These are phyloP conservation scores for Cybosia mesomella DNA, from an alignment of 2,888 invertebrate genomes.

Conservation along the genomic window DNA sequence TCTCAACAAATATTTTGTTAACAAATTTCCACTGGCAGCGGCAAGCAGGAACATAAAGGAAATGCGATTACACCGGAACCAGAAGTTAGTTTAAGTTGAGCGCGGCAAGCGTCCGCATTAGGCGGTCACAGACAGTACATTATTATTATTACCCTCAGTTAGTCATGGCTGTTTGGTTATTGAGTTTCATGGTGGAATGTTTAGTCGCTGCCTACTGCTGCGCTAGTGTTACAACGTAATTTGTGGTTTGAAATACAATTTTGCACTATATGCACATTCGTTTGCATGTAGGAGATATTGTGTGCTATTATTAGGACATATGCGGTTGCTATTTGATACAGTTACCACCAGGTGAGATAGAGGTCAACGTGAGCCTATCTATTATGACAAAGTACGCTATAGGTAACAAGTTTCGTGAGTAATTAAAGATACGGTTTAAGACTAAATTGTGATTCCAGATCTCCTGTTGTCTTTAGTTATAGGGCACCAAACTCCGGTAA, in stretches of 20 bases:
- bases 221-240: slow-evolving; percentile 34
- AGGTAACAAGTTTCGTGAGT: background rate
- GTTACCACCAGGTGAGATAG: too few species aligned
- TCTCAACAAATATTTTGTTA: slow-evolving; percentile 57
- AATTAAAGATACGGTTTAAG: background rate
- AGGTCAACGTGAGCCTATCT: too few species aligned
- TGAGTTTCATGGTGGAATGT: slow-evolving; percentile 42
- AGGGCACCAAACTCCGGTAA: too few species aligned
- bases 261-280: background rate
- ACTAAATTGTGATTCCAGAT: background rate
- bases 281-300: background rate
- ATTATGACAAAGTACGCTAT: background rate
- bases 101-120: slow-evolving; percentile 64
- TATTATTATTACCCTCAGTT: slow-evolving; percentile 48
- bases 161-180: slow-evolving; percentile 51
- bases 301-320: background rate
- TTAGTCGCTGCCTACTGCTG: slow-evolving; percentile 21
- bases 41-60: slow-evolving; percentile 71
- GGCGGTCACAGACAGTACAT: slow-evolving; percentile 52
- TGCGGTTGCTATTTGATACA: background rate
- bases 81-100: slow-evolving; percentile 80
- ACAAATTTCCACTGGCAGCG: slow-evolving; percentile 65
- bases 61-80: slow-evolving; percentile 77
- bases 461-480: background rate
- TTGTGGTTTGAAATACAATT: slow-evolving; percentile 32